Evolutionary conservation across 1,140 invertebrate species (phyloP).

Genomic region (Wiebesia pumilae): DNA sequence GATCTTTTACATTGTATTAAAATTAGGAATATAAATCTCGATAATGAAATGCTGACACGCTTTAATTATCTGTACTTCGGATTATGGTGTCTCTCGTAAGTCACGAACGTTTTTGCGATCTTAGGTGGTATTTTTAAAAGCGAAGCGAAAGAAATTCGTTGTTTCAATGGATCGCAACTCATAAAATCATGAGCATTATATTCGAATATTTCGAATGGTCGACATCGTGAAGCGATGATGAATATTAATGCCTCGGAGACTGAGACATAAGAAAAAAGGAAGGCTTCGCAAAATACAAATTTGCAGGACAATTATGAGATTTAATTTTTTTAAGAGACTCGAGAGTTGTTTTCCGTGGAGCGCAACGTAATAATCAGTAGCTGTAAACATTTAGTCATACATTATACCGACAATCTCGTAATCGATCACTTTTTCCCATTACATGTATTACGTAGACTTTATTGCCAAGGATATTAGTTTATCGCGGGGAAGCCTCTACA

Average conservation of each 20-base stretch:
- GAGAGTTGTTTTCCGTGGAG: too few species aligned
- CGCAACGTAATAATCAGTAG: background rate
- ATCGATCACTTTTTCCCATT: background rate
- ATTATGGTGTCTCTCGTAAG: background rate
- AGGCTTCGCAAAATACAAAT: background rate
- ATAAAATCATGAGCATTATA: background rate
- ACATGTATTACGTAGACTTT: background rate
- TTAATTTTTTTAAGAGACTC: too few species aligned
- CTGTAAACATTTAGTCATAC: background rate
- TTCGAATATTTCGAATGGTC: background rate
- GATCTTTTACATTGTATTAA: background rate
- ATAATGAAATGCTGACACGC: background rate
- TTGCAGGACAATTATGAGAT: too few species aligned
- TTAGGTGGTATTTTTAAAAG: slow-evolving; percentile 23
- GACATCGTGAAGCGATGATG: background rate
- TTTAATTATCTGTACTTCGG: slow-evolving; percentile 7
- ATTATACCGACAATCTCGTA: background rate
- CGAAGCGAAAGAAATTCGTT: background rate
- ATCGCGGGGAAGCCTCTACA: background rate
- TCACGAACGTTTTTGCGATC: background rate
- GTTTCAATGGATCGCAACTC: background rate
- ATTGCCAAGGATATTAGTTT: background rate
- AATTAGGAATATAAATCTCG: slow-evolving; percentile 5
- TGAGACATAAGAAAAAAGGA: background rate
- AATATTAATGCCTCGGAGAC: background rate